Evolutionary conservation across 2,888 invertebrate genomes (phyloP).

Genomic region (Polydrusus tereticollis): DNA sequence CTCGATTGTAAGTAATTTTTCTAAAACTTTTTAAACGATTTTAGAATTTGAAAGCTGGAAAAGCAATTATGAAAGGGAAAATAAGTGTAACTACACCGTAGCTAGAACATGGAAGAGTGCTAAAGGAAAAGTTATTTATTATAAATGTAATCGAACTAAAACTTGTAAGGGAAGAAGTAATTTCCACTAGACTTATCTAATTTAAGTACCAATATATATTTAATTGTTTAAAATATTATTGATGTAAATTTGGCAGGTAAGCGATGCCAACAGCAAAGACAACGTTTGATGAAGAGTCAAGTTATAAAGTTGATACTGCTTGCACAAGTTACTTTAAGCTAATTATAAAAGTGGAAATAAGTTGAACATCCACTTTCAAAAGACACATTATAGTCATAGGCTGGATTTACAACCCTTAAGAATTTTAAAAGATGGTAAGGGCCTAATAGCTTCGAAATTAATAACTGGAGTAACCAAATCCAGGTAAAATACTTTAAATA

Average conservation of each 20-base stretch:
- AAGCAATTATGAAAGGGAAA: not conserved
- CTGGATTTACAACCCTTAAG: constrained; percentile 28
- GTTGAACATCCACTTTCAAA: not conserved
- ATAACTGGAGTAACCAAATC: constrained; percentile 21
- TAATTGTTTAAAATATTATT: not conserved
- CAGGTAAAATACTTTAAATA: constrained; percentile 1
- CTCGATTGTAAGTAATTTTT: too few relatives aligned
- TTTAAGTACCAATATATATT: not conserved
- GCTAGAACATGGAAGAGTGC: not conserved
- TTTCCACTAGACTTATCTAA: not conserved
- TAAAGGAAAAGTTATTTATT: not conserved
- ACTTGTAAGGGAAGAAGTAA: not conserved
- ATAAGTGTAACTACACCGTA: not conserved
- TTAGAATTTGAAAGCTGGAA: constrained; percentile 2
- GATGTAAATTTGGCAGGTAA: too few relatives aligned
- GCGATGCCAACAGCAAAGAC: not conserved
- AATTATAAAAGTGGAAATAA: not conserved
- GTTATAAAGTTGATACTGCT: constrained; percentile 10
- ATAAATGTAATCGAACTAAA: not conserved
- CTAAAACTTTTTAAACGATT: not conserved
- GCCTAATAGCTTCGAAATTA: constrained; percentile 33
- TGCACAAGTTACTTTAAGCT: constrained; percentile 27
- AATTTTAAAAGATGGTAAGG: constrained; percentile 17
- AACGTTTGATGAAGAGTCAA: constrained; percentile 12
- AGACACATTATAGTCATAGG: constrained; percentile 32